phyloP scores from a whole-genome alignment of 2,113 vertebrate genomes.

The Plecturocebus donacophilus region DNA sequence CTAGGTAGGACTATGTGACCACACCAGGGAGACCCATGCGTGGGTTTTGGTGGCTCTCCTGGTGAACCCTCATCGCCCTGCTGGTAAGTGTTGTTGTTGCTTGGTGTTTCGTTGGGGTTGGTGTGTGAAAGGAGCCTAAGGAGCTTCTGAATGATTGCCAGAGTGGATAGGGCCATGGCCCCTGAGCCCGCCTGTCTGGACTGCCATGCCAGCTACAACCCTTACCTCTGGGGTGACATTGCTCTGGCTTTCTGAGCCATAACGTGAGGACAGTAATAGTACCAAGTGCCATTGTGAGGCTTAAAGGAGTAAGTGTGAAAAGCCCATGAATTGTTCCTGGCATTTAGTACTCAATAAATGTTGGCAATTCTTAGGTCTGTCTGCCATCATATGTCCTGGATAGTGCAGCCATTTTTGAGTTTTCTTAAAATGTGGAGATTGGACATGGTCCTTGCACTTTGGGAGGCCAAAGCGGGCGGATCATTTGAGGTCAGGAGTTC shows the following conservation, averaged over 20 bases:
- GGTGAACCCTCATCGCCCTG: background rate
- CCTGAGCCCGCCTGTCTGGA: background rate
- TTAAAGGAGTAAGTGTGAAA: background rate
- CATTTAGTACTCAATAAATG: background rate
- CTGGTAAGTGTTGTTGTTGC: background rate
- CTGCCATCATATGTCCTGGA: background rate
- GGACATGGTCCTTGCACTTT: no score
- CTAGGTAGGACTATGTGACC: rapidly evolving
- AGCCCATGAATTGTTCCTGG: background rate
- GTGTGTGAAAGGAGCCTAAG: background rate
- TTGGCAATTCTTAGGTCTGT: background rate
- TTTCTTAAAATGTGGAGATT: background rate
- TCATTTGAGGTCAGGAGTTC: no score
- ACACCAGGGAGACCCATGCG: background rate
- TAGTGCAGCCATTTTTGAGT: background rate
- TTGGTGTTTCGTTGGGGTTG: background rate
- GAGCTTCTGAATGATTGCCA: background rate
- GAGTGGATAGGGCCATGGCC: background rate
- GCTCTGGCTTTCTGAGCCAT: background rate
- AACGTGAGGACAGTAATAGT: background rate
- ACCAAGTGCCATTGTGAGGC: background rate
- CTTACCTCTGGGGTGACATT: background rate
- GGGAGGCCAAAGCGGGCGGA: no score
- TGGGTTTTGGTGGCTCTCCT: background rate
- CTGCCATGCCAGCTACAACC: background rate